Evolutionary conservation across 1,140 invertebrate species (phyloP).

Genomic region (Drosophila nasuta): DNA sequence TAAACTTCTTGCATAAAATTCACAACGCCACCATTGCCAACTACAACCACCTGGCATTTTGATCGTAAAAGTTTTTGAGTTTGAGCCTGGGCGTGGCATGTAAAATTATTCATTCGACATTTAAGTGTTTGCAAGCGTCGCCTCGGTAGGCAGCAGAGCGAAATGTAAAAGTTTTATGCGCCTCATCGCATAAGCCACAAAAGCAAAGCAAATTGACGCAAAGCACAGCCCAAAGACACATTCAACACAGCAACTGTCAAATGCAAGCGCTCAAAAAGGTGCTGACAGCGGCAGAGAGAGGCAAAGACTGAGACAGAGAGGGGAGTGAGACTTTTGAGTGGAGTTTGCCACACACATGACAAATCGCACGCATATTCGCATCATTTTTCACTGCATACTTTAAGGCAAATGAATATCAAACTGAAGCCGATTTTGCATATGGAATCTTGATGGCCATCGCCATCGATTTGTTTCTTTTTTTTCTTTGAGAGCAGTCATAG

Average conservation of each 20-base stretch:
- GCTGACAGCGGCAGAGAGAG: not conserved
- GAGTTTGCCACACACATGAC: slow-evolving; percentile 30
- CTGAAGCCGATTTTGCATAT: slow-evolving; percentile 54
- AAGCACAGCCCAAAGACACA: slow-evolving; percentile 43
- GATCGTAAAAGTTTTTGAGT: slow-evolving; percentile 61
- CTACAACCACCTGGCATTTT: slow-evolving; percentile 3
- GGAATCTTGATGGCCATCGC: slow-evolving; percentile 64
- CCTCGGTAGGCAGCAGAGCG: slow-evolving; percentile 42
- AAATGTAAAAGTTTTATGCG: slow-evolving; percentile 76
- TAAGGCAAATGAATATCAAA: slow-evolving; percentile 48
- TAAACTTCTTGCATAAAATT: slow-evolving; percentile 48
- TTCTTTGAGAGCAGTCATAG: slow-evolving; percentile 3
- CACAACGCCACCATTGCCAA: slow-evolving; percentile 28
- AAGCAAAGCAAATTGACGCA: slow-evolving; percentile 44
- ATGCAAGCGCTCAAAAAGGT: slow-evolving; percentile 33
- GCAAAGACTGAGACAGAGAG: too few relatives aligned
- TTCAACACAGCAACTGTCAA: slow-evolving; percentile 30
- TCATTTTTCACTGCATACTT: slow-evolving; percentile 59
- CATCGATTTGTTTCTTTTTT: slow-evolving; percentile 63
- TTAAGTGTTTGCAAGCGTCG: slow-evolving; percentile 67
- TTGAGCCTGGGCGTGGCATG: slow-evolving; percentile 49
- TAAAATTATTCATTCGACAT: slow-evolving; percentile 81
- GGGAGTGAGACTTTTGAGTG: not conserved
- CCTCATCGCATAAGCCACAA: slow-evolving; percentile 46
- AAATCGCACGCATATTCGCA: slow-evolving; percentile 53